Evolutionary conservation across 2,113 vertebrate genomes (phyloP), one percentile per base, ranked within the genome.

Genomic region (Tachysurus fulvidraco): DNA sequence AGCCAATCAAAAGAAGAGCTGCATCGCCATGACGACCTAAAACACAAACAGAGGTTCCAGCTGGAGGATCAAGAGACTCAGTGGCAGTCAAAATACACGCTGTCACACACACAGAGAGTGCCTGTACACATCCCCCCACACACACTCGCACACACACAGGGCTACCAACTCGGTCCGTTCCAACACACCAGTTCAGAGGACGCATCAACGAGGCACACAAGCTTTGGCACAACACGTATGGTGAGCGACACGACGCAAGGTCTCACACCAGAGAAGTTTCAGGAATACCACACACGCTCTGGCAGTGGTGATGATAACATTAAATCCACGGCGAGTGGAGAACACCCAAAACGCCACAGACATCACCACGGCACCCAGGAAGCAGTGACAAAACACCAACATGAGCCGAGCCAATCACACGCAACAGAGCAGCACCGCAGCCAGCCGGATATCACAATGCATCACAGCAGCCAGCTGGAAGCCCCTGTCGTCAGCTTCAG

Each of bases 1-100:
- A 90, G 74, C 86, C 93, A 88, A 7, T 78, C 93, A 54, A 95
- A 95, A 87, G 93, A 93, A 0, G 94, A 95, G 82, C 92, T 95
- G 41, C 94, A 95, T 87, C 94, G 94, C 71, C 91, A 94, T 1
- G 94, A 95, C 0, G 93, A 92, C 88, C 93, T 94, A 16, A 95
- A 95, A 88, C 92, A 94, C 88, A 94, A 95, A 91, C 95, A 95
- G 90, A 94, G 92, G 77, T 88, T 69, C 77, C 88, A 91, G 73
- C 74, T 88, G 84, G 92, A 95, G 46, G 93, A 94, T 67, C 91
- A 83, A 3, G 93, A 93, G 54, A 90, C 91, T 25, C 92, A 81
- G 84, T 93, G 92, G 94, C 94, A 93, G 84, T 91, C 91, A 25
- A 90, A 88, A 73, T 92, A 93, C 90, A 93, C 93, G 23, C 83